Evolutionary conservation across 2,888 invertebrate species (phyloP).

Genomic region (Leucoma salicis): DNA sequence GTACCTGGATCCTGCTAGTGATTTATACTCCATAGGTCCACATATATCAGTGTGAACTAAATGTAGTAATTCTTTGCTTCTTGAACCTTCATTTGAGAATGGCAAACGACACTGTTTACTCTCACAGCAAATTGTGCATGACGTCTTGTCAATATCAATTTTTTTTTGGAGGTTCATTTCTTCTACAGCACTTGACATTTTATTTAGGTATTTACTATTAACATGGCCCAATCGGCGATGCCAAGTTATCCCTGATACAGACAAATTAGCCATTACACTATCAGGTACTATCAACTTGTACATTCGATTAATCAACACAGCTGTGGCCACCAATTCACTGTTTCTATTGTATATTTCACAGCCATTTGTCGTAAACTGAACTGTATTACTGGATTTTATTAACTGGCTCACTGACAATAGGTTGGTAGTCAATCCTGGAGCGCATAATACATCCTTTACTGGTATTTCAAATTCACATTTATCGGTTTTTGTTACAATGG

Average conservation of each 20-base stretch:
- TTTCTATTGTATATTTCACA: not conserved
- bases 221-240: not conserved
- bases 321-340: not conserved
- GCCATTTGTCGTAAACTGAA: not conserved
- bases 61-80: not conserved
- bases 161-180: not conserved
- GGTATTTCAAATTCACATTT: not conserved
- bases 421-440: not conserved
- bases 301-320: not conserved
- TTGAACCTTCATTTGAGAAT: not conserved
- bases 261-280: not conserved
- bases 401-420: slow-evolving; percentile 2
- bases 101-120: slow-evolving; percentile 3
- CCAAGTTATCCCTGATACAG: not conserved
- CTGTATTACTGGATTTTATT: not conserved
- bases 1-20: not conserved
- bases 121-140: not conserved
- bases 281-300: not conserved
- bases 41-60: not conserved
- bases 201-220: not conserved
- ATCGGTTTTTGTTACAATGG: not conserved
- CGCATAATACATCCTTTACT: not conserved
- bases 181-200: not conserved
- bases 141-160: not conserved
- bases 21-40: not conserved